These are phyloP conservation scores for Peromyscus polionotus DNA, from an alignment of 2,113 vertebrate species.

Conservation along the genomic window DNA sequence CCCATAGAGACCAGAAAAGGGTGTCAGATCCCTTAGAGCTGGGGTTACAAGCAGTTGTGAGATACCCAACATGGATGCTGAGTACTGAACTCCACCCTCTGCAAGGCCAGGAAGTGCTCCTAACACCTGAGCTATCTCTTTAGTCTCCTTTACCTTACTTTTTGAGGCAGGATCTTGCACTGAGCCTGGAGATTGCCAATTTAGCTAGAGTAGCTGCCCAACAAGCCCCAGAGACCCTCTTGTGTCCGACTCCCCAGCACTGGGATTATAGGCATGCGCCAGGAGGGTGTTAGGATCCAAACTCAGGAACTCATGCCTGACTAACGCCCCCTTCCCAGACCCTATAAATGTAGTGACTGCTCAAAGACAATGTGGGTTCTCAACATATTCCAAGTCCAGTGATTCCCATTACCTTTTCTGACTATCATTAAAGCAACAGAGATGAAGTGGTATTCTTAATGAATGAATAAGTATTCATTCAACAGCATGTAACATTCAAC, in stretches of 20 bases:
- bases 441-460: neutral
- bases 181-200: neutral
- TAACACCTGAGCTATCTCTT: neutral
- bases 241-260: too few species aligned
- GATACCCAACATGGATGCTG: neutral
- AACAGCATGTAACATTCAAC: neutral
- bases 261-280: neutral
- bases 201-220: too few species aligned
- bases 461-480: neutral
- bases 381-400: constrained; percentile 52
- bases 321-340: neutral
- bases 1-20: neutral
- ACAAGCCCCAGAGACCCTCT: neutral
- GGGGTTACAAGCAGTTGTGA: neutral
- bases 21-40: too few species aligned
- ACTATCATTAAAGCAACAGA: constrained; percentile 26
- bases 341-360: neutral
- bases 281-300: neutral
- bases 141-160: too few species aligned
- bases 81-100: too few species aligned
- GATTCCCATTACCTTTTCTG: constrained; percentile 28
- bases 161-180: neutral
- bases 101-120: neutral
- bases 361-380: neutral
- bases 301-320: neutral